A percentile compares a stretch with the other conserved stretches of the same genome.
These are phyloP conservation scores for Tridacna gigas DNA, from an alignment of 2,888 invertebrate species.

Conservation along the genomic window DNA sequence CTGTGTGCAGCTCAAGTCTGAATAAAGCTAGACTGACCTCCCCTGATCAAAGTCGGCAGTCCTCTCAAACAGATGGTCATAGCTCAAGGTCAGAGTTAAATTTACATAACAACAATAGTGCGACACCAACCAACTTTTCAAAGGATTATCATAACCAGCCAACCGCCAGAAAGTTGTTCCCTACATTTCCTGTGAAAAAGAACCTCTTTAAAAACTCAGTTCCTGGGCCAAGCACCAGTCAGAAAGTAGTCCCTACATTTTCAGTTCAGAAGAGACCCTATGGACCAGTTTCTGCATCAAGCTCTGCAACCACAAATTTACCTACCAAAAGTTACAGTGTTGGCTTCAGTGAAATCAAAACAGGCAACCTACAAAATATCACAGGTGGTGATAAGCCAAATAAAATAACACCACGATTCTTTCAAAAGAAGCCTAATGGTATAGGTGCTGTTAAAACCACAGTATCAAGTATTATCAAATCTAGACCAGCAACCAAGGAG, in stretches of 20 bases:
- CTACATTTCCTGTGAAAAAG: slow-evolving; percentile 49
- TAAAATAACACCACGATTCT: slow-evolving; percentile 17
- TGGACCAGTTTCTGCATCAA: slow-evolving; percentile 5
- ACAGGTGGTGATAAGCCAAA: not conserved
- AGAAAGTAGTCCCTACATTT: slow-evolving; percentile 25
- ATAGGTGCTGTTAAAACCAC: not conserved
- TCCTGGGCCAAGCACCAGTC: not conserved
- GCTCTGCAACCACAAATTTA: not conserved
- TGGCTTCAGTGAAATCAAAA: not conserved
- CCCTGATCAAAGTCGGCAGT: too few relatives aligned
- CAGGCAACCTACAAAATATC: not conserved
- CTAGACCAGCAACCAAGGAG: slow-evolving; percentile 9
- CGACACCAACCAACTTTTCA: slow-evolving; percentile 3
- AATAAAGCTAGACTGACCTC: too few relatives aligned
- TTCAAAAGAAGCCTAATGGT: slow-evolving; percentile 4
- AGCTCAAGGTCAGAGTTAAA: not conserved
- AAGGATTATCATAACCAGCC: not conserved
- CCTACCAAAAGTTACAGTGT: not conserved
- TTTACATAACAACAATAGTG: not conserved
- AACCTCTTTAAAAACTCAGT: not conserved
- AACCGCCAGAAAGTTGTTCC: slow-evolving; percentile 45
- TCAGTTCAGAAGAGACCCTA: not conserved
- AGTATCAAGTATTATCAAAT: not conserved
- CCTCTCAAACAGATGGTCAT: not conserved
- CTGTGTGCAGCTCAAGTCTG: not conserved